phyloP scores from a whole-genome alignment of 2,797 vertebrate genomes.

The Rachycentron canadum region DNA sequence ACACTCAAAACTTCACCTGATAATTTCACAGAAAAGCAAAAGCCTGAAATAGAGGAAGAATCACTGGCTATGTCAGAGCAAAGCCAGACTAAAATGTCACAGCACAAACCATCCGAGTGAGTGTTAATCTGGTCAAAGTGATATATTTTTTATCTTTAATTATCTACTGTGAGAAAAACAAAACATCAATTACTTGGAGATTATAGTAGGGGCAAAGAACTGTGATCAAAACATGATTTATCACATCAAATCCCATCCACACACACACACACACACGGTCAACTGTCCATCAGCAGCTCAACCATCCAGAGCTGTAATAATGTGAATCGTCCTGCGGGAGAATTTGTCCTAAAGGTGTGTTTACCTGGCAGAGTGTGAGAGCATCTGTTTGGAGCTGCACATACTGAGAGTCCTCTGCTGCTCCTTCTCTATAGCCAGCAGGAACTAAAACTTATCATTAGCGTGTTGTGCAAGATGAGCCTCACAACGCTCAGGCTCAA shows the following conservation, averaged over 20 bases:
- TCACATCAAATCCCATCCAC: background rate
- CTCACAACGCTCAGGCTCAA: background rate
- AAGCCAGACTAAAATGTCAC: background rate
- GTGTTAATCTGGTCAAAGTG: background rate
- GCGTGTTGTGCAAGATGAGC: background rate
- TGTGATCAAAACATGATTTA: background rate
- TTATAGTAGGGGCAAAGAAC: background rate
- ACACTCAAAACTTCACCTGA: background rate
- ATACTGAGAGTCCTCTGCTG: background rate
- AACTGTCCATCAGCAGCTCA: slow-evolving; percentile 13
- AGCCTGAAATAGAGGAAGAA: background rate
- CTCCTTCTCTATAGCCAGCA: background rate
- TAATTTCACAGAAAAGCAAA: background rate
- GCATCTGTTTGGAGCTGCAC: slow-evolving; percentile 2
- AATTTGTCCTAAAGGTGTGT: slow-evolving; percentile 1
- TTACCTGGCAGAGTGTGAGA: background rate
- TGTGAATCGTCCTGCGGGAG: slow-evolving; percentile 20
- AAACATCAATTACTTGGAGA: slow-evolving; percentile 8
- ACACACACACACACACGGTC: background rate
- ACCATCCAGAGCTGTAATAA: background rate
- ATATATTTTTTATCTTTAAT: slow-evolving; percentile 8
- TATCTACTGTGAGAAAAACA: slow-evolving; percentile 12
- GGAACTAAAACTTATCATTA: slow-evolving; percentile 9
- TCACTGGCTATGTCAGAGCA: background rate
- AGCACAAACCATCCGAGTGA: background rate